Conservation (phyloP, 2,797 vertebrate species). For the Halcyon smyrnensis region DNA sequence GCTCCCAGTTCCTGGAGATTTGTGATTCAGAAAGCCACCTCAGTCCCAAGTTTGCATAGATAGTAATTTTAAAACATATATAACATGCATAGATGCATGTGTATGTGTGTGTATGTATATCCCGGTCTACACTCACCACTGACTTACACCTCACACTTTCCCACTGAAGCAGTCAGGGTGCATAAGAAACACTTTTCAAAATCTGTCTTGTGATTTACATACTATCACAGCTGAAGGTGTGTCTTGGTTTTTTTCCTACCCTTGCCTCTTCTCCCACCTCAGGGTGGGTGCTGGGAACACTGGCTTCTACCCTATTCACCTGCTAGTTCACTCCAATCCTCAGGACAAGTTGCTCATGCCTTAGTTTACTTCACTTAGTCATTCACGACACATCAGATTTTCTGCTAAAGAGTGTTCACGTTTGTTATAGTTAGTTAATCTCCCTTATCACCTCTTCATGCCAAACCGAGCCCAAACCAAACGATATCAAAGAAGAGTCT, state of each 20-base stretch:
- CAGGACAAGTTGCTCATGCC: not conserved
- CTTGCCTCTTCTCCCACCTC: not conserved
- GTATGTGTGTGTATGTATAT: not conserved
- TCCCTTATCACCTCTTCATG: not conserved
- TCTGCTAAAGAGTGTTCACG: not conserved
- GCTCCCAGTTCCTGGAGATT: not conserved
- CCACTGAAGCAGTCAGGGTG: not conserved
- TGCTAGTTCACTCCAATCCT: not conserved
- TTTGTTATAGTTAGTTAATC: not conserved
- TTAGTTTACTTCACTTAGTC: not conserved
- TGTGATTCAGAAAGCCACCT: not conserved
- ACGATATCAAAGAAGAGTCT: not conserved
- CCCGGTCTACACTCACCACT: not conserved
- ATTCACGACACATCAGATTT: not conserved
- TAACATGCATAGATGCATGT: too few species aligned
- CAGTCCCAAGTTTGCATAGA: not conserved
- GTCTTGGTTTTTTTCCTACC: not conserved
- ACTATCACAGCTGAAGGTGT: not conserved
- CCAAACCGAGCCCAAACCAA: not conserved
- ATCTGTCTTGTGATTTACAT: not conserved
- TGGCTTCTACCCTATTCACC: not conserved
- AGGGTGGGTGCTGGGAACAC: not conserved
- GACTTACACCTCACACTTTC: not conserved
- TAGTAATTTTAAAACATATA: too few species aligned
- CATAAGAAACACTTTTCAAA: not conserved